Evolutionary conservation across 37 sponge, comb jelly and placozoan species (phyloP), one percentile per base, ranked within the genome.

Genomic region (Hormiphora californensis): DNA sequence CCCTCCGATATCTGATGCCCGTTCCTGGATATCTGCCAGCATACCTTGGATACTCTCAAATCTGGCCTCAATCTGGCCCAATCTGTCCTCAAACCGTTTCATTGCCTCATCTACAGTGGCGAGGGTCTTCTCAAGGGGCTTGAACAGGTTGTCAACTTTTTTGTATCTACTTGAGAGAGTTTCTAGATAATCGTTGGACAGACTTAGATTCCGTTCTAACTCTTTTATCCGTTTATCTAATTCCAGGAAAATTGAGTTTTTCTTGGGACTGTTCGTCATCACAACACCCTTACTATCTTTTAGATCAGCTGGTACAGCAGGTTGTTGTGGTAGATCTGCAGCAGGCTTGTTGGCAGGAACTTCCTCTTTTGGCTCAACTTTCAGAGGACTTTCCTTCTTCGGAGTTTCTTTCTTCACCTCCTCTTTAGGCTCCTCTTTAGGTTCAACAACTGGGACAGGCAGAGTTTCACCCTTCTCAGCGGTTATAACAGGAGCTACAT

Each of bases 231-330:
- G 40, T 40, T 73, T 73, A 40, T 73, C 81, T 0, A 73, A 49
- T 7, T 73, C 81, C 5, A 73, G 49, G 23, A 73, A 73, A 40
- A 73, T 73, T 8, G 81, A 73, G 46, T 73, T 73, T 30, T 73
- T 73, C 81, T 73, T 73, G 0, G 81, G 81, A n/a, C 81, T 73
- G 23, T 73, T 73, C 9, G 81, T 73, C 81, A 73, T 73, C 21
- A 73, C 44, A 4, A 73, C 81, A 38, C 81, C 81, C 25, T 73
- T 73, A 1, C 38, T 46, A 38, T 21, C 41, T 15, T 1, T 40
- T 28, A 8, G n/a, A n/a, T n/a, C n/a, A n/a, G n/a, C n/a, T n/a
- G n/a, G n/a, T n/a, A n/a, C n/a, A n/a, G n/a, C n/a, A n/a, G n/a
- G n/a, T n/a, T n/a, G n/a, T n/a, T n/a, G n/a, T n/a, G n/a, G n/a